Evolutionary conservation across 2,113 vertebrate genomes (phyloP), one percentile per base, ranked within the genome.

Genomic region (Suncus etruscus): DNA sequence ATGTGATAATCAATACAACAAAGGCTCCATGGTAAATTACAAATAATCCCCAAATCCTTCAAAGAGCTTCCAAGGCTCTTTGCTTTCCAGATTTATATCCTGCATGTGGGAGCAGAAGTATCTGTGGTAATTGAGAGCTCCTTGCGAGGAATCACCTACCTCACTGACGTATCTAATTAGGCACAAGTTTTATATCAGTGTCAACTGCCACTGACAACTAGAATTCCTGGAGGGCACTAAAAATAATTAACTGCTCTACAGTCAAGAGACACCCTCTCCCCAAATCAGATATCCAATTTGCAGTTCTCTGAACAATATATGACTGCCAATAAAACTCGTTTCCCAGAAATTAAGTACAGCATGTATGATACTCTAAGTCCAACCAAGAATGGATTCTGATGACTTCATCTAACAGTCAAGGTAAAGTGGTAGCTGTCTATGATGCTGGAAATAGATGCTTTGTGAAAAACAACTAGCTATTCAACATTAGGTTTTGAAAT

Each of bases 1-100:
- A 88, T 91, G 51, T 94, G 91, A 93, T 91, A 94, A 95, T 96
- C 92, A 92, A 94, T 96, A 86, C 58, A 94, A 94, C 73, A 94
- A 95, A 95, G 90, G 75, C 80, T 94, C 89, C 47, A 78, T 79
- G 29, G 91, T 81, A 91, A 95, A 94, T 94, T 94, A 83, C 48
- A 91, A 96, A 89, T 95, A 95, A 95, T 94, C 61, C 75, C 29
- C 80, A 89, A 94, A 94, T 92, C 50, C 76, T 54, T 94, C 47
- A 50, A 73, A 94, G 4, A 73, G 66, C 91, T 89, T 89, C 69
- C 85, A 69, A 76, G 83, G 39, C 20, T 83, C 47, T 89, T 89
- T 6, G 0, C 51, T 27, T 76, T 93, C 47, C 63, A 66, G 86
- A 65, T 48, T 73, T 87, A 74, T 1, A 73, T 31, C 31, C 61